These are phyloP conservation scores for Phocides pigmalion DNA, from an alignment of 1,140 invertebrate species.

Conservation along the genomic window DNA sequence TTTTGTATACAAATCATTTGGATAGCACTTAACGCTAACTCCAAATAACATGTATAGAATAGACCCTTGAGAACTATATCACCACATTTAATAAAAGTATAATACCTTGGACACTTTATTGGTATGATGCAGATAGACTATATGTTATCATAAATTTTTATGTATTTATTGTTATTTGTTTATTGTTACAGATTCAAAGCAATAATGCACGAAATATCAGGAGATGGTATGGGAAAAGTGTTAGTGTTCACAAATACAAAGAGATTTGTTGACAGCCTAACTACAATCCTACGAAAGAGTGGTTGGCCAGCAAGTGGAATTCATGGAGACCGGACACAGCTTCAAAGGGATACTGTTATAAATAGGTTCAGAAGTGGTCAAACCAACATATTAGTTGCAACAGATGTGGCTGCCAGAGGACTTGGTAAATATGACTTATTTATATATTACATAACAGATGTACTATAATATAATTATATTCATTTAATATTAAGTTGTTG, in stretches of 20 bases:
- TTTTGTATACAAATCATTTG: too few relatives aligned
- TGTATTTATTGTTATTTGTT: neutral
- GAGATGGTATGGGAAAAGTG: slow-evolving; percentile 89
- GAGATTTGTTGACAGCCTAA: slow-evolving; percentile 90
- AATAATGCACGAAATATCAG: slow-evolving; percentile 89
- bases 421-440: slow-evolving; percentile 84
- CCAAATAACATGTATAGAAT: too few relatives aligned
- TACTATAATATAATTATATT: too few relatives aligned
- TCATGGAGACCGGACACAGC: slow-evolving; percentile 90
- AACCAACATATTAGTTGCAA: slow-evolving; percentile 87
- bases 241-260: slow-evolving; percentile 96
- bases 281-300: slow-evolving; percentile 86
- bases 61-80: too few relatives aligned
- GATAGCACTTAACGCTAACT: too few relatives aligned
- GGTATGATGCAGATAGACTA: too few relatives aligned
- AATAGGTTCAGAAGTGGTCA: slow-evolving; percentile 63
- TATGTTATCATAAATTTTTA: too few relatives aligned
- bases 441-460: slow-evolving; percentile 71
- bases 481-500: too few relatives aligned
- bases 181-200: slow-evolving; percentile 85
- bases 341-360: slow-evolving; percentile 85
- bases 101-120: too few relatives aligned
- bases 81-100: too few relatives aligned
- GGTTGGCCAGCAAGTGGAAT: slow-evolving; percentile 88
- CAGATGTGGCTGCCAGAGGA: slow-evolving; percentile 92